Evolutionary conservation across 1,140 invertebrate species (phyloP).

Genomic region (Temnothorax curvispinosus): DNA sequence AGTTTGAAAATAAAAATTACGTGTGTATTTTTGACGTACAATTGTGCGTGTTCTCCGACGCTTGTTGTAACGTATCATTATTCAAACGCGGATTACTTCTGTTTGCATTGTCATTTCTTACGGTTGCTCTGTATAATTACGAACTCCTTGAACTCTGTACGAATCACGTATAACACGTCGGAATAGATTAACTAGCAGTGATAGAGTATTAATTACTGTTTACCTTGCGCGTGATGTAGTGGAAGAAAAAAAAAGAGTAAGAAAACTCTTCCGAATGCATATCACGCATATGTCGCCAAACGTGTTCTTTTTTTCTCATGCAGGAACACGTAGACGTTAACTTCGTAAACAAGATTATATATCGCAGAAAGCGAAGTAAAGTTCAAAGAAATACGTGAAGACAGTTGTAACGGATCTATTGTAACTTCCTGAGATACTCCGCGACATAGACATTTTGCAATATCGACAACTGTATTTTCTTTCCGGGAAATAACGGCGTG

Average conservation of each 20-base stretch:
- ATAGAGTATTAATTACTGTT: background rate
- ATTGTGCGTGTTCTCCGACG: background rate
- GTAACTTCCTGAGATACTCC: background rate
- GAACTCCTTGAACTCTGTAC: slow-evolving; percentile 27
- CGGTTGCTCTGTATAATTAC: background rate
- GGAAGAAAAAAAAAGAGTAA: background rate
- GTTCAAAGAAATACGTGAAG: background rate
- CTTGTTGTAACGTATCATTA: slow-evolving; percentile 9
- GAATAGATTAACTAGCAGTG: slow-evolving; percentile 9
- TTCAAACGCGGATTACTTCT: background rate
- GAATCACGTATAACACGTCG: background rate
- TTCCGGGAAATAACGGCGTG: background rate
- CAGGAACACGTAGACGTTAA: background rate
- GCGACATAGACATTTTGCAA: background rate
- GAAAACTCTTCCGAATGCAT: background rate
- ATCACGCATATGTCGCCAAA: background rate
- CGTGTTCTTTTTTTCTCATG: background rate
- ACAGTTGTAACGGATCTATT: background rate
- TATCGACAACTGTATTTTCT: background rate
- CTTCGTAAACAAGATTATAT: background rate
- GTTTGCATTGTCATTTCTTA: slow-evolving; percentile 28
- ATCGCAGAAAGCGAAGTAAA: background rate
- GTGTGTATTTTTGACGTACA: background rate
- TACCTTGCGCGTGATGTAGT: background rate
- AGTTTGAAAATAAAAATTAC: background rate